phyloP scores from a whole-genome alignment of 1,140 invertebrate species.

The Hyles vespertilio region DNA sequence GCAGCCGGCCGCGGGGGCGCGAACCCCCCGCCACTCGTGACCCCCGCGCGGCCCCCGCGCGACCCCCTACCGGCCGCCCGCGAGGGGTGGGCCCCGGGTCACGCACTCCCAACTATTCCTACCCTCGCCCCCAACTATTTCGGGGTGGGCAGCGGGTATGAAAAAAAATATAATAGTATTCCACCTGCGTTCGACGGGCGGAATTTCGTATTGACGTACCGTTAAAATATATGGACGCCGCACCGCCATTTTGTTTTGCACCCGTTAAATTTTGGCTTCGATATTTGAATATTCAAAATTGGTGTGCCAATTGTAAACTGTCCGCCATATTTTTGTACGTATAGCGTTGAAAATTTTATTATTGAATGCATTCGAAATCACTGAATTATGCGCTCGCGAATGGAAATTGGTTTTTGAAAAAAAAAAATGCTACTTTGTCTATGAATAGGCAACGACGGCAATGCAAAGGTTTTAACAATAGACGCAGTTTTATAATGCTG shows the following conservation, averaged over 20 bases:
- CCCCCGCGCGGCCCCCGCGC: constrained; percentile 26
- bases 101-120: constrained; percentile 51
- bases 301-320: neutral
- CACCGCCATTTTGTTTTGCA: constrained; percentile 56
- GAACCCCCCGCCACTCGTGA: constrained; percentile 40
- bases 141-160: constrained; percentile 56
- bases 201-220: constrained; percentile 51
- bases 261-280: constrained; percentile 19
- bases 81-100: constrained; percentile 35
- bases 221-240: constrained; percentile 40
- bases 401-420: too few species aligned
- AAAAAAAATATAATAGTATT: constrained; percentile 67
- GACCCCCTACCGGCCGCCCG: constrained; percentile 19
- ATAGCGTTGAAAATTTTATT: too few species aligned
- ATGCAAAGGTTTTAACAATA: too few species aligned
- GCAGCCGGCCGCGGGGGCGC: constrained; percentile 28
- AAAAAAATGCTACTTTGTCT: too few species aligned
- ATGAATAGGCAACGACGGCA: too few species aligned
- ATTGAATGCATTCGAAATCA: too few species aligned
- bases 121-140: constrained; percentile 55
- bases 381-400: too few species aligned
- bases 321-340: too few species aligned
- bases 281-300: constrained; percentile 9
- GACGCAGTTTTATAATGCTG: too few species aligned
- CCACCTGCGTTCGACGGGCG: constrained; percentile 57